Conservation (phyloP, 1,140 invertebrate genomes). For the Drosophila pallidifrons region DNA sequence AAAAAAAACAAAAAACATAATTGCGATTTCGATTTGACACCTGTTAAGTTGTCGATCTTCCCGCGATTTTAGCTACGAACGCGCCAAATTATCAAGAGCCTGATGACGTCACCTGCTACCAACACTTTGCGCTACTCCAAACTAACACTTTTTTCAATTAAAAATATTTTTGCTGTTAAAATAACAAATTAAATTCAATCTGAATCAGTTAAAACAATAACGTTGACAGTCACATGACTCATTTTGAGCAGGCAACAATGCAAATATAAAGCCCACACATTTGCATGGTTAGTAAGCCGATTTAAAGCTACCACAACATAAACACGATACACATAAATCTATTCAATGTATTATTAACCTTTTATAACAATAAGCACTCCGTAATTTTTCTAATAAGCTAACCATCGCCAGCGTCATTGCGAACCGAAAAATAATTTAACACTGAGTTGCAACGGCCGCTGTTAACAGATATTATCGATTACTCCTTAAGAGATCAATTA, state of each 20-base stretch:
- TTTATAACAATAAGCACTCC: too few relatives aligned
- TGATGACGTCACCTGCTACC: background rate
- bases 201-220: background rate
- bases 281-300: background rate
- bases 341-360: too few relatives aligned
- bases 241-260: background rate
- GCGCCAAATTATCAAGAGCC: background rate
- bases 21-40: background rate
- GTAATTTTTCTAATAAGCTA: too few relatives aligned
- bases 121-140: too few relatives aligned
- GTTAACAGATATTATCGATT: background rate
- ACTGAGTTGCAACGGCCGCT: background rate
- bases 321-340: too few relatives aligned
- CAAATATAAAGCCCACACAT: background rate
- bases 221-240: background rate
- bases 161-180: too few relatives aligned
- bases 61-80: background rate
- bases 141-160: too few relatives aligned
- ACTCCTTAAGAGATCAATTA: background rate
- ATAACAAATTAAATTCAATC: too few relatives aligned
- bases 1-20: background rate
- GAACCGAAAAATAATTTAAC: background rate
- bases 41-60: background rate
- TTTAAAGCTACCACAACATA: background rate
- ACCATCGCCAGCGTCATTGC: background rate